Conservation (phyloP, 2,888 invertebrate species). For the Tholera decimalis region DNA sequence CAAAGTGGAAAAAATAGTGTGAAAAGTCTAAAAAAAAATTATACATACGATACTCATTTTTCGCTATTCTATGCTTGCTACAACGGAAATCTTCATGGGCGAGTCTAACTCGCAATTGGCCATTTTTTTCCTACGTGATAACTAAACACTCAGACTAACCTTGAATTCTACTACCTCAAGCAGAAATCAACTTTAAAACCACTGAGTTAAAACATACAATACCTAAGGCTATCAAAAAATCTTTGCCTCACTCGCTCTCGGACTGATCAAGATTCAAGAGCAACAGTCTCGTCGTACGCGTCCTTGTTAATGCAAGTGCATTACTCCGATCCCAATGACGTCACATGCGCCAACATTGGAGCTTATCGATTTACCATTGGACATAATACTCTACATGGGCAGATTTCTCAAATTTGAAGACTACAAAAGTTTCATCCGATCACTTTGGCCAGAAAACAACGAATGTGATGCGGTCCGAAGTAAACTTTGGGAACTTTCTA, state of each 20-base stretch:
- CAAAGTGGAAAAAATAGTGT: no score
- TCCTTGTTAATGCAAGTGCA: slow-evolving; percentile 6
- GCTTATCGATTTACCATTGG: slow-evolving; percentile 15
- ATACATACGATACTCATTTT: no score
- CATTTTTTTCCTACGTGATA: background rate
- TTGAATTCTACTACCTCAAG: background rate
- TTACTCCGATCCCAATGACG: background rate
- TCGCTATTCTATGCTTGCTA: no score
- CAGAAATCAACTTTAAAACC: background rate
- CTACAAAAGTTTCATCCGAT: slow-evolving; percentile 9
- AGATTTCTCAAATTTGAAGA: slow-evolving; percentile 12
- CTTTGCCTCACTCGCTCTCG: background rate
- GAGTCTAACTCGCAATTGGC: no score
- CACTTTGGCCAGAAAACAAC: slow-evolving; percentile 11
- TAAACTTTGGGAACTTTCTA: slow-evolving; percentile 24
- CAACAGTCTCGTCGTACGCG: slow-evolving; percentile 9
- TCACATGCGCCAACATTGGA: slow-evolving; percentile 1
- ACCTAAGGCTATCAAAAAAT: no score
- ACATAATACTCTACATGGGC: slow-evolving; percentile 12
- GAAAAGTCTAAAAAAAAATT: no score
- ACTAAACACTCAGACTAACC: background rate
- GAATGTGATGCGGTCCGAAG: slow-evolving; percentile 8
- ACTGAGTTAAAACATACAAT: slow-evolving; percentile 3
- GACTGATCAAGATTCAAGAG: background rate
- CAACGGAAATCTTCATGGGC: no score